phyloP scores from a whole-genome alignment of 2,888 invertebrate species.

The Bimastos eiseni region DNA sequence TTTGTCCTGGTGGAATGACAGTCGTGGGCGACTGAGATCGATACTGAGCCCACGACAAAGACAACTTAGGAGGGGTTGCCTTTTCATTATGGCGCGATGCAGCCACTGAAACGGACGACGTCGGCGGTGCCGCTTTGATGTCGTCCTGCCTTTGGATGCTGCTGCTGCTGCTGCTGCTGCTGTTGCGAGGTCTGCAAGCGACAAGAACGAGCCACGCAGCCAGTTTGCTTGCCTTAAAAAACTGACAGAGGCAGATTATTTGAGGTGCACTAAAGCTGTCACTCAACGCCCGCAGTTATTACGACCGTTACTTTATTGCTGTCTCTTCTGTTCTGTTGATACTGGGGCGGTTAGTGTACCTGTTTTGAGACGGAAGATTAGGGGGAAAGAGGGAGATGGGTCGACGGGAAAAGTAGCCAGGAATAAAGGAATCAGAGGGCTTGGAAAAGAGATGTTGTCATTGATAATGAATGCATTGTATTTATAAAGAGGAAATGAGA shows the following conservation, averaged over 20 bases:
- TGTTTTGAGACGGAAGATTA: neutral
- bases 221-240: neutral
- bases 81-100: neutral
- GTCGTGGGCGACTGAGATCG: neutral
- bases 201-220: neutral
- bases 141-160: neutral
- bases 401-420: no score
- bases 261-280: slow-evolving; percentile 13
- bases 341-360: neutral
- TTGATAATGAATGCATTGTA: neutral
- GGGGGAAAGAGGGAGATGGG: neutral
- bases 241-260: neutral
- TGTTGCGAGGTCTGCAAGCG: neutral
- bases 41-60: neutral
- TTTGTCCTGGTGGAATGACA: neutral
- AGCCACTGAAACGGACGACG: neutral
- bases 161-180: no score
- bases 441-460: neutral
- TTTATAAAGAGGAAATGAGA: neutral
- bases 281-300: neutral
- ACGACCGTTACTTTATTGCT: neutral
- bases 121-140: neutral
- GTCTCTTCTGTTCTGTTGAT: neutral
- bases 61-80: neutral
- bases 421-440: neutral